These are phyloP conservation scores for Gnathonemus echidnorhynchus DNA, from an alignment of 2,113 vertebrate species.

Conservation along the genomic window DNA sequence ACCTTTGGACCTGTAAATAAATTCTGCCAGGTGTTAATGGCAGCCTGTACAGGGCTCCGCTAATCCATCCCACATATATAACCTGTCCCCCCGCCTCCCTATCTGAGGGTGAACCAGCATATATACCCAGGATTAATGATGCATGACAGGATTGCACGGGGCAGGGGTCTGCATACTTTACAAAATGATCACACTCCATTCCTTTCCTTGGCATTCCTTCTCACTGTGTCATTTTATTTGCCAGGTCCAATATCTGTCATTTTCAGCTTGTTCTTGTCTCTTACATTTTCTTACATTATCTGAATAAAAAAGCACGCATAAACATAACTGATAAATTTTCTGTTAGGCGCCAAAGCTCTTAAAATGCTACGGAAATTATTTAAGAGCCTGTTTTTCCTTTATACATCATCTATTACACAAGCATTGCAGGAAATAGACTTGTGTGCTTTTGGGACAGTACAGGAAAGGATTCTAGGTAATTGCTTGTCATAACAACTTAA, in stretches of 20 bases:
- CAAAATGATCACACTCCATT: neutral
- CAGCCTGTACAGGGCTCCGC: neutral
- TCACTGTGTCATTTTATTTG: neutral
- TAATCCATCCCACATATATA: neutral
- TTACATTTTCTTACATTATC: neutral
- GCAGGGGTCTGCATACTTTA: slow-evolving; percentile 2
- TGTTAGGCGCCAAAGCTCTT: neutral
- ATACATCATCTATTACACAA: neutral
- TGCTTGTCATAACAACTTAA: slow-evolving; percentile 5
- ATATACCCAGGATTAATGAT: slow-evolving; percentile 9
- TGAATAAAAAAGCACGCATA: neutral
- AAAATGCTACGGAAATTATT: neutral
- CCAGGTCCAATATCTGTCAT: neutral
- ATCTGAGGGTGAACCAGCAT: neutral
- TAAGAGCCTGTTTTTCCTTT: neutral
- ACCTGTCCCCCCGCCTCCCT: neutral
- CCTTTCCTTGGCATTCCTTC: neutral
- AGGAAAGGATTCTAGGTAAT: neutral
- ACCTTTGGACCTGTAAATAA: neutral
- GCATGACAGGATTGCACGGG: neutral
- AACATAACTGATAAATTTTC: neutral
- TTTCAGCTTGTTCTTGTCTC: neutral
- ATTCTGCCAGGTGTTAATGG: slow-evolving; percentile 12
- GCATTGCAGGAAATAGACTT: neutral
- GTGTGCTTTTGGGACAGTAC: neutral